Evolutionary conservation across 1,140 invertebrate species (phyloP).

Genomic region (Tetramorium parvispinum): DNA sequence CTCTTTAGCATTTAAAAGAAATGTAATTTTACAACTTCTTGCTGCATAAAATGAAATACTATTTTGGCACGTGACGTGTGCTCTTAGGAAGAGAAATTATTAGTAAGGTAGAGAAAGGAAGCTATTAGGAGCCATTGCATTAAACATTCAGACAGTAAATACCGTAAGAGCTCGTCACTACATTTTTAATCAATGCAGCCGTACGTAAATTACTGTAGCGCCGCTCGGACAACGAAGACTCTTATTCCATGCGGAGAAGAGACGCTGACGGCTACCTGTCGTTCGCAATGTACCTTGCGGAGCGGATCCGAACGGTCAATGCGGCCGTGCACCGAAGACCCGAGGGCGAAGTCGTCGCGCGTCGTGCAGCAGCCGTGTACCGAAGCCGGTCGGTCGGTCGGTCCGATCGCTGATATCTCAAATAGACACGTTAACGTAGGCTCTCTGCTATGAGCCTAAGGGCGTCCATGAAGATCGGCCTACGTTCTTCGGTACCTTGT

Average conservation of each 20-base stretch:
- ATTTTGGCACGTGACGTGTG: conserved; percentile 19
- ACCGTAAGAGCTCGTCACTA: background rate
- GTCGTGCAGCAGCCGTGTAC: conserved; percentile 77
- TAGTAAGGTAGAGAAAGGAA: background rate
- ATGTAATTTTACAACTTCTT: background rate
- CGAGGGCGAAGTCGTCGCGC: conserved; percentile 66
- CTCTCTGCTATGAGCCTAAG: conserved; percentile 72
- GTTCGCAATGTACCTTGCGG: conserved; percentile 45
- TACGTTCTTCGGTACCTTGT: conserved; percentile 67
- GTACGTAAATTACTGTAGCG: background rate
- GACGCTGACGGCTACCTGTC: conserved; percentile 49
- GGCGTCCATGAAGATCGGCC: conserved; percentile 65
- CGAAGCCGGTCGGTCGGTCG: conserved; percentile 41
- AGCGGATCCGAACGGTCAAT: conserved; percentile 19
- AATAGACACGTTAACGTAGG: conserved; percentile 79
- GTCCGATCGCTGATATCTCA: conserved; percentile 79
- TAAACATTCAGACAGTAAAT: background rate
- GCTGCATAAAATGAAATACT: background rate
- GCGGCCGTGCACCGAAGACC: conserved; percentile 43
- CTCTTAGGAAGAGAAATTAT: background rate
- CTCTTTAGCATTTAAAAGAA: conserved; percentile 5
- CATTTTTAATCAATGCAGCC: background rate
- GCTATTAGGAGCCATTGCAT: background rate
- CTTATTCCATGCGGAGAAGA: conserved; percentile 6
- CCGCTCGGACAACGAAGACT: background rate